Percentiles rank a stretch among this genome's conserved stretches.
Evolutionary conservation across 2,888 invertebrate species (phyloP).

Genomic region (Cyclophora albipunctata): DNA sequence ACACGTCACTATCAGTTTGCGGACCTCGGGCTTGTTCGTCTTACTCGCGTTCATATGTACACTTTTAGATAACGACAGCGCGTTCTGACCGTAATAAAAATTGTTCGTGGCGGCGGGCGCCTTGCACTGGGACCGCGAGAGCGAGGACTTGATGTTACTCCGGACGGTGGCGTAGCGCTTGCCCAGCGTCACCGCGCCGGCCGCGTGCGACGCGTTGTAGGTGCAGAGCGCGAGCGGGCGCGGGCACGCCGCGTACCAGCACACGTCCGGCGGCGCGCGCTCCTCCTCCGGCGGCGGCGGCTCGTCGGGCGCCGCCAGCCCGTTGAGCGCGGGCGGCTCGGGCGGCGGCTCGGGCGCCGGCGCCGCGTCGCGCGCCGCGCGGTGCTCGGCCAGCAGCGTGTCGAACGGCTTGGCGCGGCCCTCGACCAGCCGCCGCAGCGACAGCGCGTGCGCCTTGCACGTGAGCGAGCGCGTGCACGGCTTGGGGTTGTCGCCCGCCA

Average conservation of each 20-base stretch:
- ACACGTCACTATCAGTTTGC: constrained; percentile 67
- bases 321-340: constrained; percentile 40
- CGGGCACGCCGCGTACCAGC: constrained; percentile 73
- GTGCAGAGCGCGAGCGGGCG: constrained; percentile 77
- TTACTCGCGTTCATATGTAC: constrained; percentile 64
- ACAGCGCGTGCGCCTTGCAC: constrained; percentile 80
- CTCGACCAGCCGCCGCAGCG: constrained; percentile 80
- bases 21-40: constrained; percentile 65
- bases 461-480: constrained; percentile 88
- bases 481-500: constrained; percentile 78
- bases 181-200: constrained; percentile 72
- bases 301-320: constrained; percentile 31
- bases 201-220: constrained; percentile 74
- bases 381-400: constrained; percentile 82
- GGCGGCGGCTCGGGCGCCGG: constrained; percentile 39
- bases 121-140: constrained; percentile 56
- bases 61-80: constrained; percentile 55
- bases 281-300: constrained; percentile 31
- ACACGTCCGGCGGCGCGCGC: constrained; percentile 29
- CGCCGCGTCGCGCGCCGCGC: constrained; percentile 66
- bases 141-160: constrained; percentile 64
- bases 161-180: constrained; percentile 67
- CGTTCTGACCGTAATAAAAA: constrained; percentile 53
- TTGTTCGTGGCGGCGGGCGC: constrained; percentile 43
- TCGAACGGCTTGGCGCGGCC: constrained; percentile 85